Evolutionary conservation across 2,888 invertebrate species (phyloP), one percentile per base, ranked within the genome.

Genomic region (Epirrhoe alternata): DNA sequence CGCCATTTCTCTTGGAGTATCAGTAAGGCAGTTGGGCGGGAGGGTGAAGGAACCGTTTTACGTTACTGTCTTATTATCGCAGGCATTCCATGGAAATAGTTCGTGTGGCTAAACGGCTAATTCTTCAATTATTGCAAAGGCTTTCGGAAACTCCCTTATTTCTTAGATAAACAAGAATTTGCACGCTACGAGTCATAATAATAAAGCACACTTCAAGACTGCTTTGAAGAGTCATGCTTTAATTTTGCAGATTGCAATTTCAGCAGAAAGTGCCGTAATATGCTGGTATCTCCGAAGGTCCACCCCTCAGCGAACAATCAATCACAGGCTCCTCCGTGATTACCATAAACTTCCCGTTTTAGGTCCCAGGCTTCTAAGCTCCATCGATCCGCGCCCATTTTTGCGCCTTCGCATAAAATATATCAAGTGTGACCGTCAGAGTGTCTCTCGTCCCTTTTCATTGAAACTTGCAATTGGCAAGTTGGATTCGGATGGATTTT

Each of bases 321-420:
- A 92, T 93, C 93, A 93, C 89, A 81, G 75, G 82, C 82, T 56
- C 55, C 86, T 87, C 84, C 84, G 87, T 90, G 91, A 93, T 93
- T 93, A 92, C 89, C 93, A 92, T 92, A 93, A 92, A 92, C 88
- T 90, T 87, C 85, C 88, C 90, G 88, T 90, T 92, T 90, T 86
- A 88, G 85, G 82, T 88, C 88, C 89, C 89, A 74, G 83, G 82
- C 84, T 79, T 79, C 89, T 89, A 87, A 90, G 88, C 89, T 87
- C 86, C 87, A 91, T 92, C 88, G 91, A 91, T 90, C 88, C 83
- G 81, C 80, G 78, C 78, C 85, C 86, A 89, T 90, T 89, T 90
- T 89, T 86, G 84, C 79, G 84, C 85, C 84, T 85, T 82, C 86
- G 87, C 70, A 69, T 71, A 74, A 71, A 74, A 74, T 88, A 87